Base-by-base conservation (phyloP, 2,888 invertebrate genomes). In the Sipunculus nudus region DNA sequence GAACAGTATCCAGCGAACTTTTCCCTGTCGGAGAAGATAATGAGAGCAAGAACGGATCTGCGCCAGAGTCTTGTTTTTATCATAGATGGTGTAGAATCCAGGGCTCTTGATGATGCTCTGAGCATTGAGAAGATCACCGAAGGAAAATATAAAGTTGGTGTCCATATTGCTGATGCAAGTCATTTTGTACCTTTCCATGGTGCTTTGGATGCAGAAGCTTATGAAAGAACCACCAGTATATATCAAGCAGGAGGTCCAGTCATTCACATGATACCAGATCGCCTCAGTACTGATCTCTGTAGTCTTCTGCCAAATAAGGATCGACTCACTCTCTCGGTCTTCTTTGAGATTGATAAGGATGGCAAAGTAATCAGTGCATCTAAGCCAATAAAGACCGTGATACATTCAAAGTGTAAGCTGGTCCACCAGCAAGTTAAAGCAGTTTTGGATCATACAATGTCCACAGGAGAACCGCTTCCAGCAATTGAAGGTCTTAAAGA, bases 131-230 rank as follows among this genome's bases (percentile, higher is more conserved):
- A 85, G 68, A 82, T 95, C 35, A 86, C 87, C 1, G 90, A 91
- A 83, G 91, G 78, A 75, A 65, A 57, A 59, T 67, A 28, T 39
- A 32, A 23, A 13, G 77, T 85, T 16, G 96, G 96, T 5, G 93
- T 97, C 16, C 96, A 98, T 80, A 96, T 97, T 75, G 92, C 97
- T 4, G 97, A 97, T 86, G 96, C 96, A 0, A 87, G 92, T 0
- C 90, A 89, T 81, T 96, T 91, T 84, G 85, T 97, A 52, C 78
- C 87, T 54, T 91, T 91, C 78, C 87, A 87, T 56, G 90, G 91
- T 5, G 94, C 77, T 82, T 35, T 78, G 28, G 81, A 82, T 63
- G 84, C 86, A 58, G 88, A 89, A 75, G 94, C 96, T 0, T 86
- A 89, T 26, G 84, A 88, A 46, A 89, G 94, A 70, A 94, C 94